Conservation (phyloP, 64 coral and sea anemone species). For the Hydrozoanthus tunicans region DNA sequence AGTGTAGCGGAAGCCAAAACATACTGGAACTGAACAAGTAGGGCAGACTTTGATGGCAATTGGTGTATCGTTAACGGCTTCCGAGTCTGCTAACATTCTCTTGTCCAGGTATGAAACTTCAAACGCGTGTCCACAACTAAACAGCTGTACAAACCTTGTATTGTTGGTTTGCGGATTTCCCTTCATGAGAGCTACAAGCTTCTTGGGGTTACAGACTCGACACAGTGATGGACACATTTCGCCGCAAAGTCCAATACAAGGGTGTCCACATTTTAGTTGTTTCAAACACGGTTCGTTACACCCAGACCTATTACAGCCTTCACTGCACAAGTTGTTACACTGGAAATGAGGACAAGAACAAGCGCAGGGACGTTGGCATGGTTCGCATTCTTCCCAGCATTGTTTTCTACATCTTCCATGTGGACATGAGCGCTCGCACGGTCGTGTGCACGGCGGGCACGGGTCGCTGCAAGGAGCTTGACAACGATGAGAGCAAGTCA, state of each 20-base stretch:
- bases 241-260: constrained; percentile 67
- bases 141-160: neutral
- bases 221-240: constrained; percentile 56
- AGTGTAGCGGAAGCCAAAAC: neutral
- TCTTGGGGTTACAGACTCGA: constrained; percentile 38
- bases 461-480: constrained; percentile 55
- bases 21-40: neutral
- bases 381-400: constrained; percentile 44
- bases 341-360: constrained; percentile 61
- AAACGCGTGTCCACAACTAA: constrained; percentile 1
- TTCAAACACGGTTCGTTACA: constrained; percentile 57
- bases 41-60: neutral
- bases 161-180: constrained; percentile 1
- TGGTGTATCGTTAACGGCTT: neutral
- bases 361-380: constrained; percentile 58
- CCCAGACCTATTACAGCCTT: constrained; percentile 41
- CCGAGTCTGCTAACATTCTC: neutral
- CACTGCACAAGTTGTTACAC: constrained; percentile 70
- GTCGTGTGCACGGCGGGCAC: constrained; percentile 65
- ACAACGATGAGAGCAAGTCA: constrained; percentile 66
- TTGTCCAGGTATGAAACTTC: constrained; percentile 27
- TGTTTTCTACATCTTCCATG: constrained; percentile 37
- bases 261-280: constrained; percentile 50
- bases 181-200: neutral
- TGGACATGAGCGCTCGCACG: constrained; percentile 58